Percentiles rank a stretch among this genome's conserved stretches.
phyloP scores from a whole-genome alignment of 2,797 vertebrate genomes.

The Periophthalmus magnuspinnatus region DNA sequence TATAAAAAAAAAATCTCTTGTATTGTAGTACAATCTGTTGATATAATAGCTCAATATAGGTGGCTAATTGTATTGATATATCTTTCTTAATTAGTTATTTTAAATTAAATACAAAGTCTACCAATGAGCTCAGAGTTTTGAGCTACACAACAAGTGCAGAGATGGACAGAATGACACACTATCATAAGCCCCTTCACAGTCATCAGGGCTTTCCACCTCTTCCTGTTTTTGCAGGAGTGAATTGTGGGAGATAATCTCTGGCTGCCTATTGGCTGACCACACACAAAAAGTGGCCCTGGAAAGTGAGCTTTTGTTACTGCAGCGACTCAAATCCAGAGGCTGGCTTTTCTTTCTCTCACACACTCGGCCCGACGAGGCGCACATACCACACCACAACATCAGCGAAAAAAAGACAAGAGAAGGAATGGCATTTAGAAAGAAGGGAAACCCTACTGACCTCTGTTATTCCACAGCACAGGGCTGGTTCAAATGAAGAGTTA shows the following conservation, averaged over 20 bases:
- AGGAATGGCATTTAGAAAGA: conserved; percentile 71
- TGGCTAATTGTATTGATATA: neutral
- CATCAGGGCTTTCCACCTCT: conserved; percentile 77
- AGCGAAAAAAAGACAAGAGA: conserved; percentile 74
- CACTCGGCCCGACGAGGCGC: conserved; percentile 51
- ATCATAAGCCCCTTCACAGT: conserved; percentile 74
- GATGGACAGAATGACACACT: conserved; percentile 68
- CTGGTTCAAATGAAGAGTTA: conserved; percentile 41
- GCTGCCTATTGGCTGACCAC: conserved; percentile 77
- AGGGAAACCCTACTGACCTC: conserved; percentile 64
- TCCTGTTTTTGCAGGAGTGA: conserved; percentile 79
- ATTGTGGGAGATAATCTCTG: conserved; percentile 81
- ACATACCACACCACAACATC: conserved; percentile 71
- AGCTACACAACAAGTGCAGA: conserved; percentile 68
- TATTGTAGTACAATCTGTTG: neutral
- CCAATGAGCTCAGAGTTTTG: conserved; percentile 74
- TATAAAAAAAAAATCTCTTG: neutral
- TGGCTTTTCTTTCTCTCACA: conserved; percentile 69
- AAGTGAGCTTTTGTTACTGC: conserved; percentile 75
- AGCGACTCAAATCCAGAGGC: conserved; percentile 74
- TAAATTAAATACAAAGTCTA: conserved; percentile 63
- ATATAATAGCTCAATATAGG: neutral
- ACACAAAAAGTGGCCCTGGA: conserved; percentile 77
- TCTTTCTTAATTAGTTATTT: conserved; percentile 40
- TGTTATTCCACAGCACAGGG: conserved; percentile 49